Evolutionary conservation across 2,888 invertebrate species (phyloP), one percentile per base, ranked within the genome.

Genomic region (Tetramorium bicarinatum): DNA sequence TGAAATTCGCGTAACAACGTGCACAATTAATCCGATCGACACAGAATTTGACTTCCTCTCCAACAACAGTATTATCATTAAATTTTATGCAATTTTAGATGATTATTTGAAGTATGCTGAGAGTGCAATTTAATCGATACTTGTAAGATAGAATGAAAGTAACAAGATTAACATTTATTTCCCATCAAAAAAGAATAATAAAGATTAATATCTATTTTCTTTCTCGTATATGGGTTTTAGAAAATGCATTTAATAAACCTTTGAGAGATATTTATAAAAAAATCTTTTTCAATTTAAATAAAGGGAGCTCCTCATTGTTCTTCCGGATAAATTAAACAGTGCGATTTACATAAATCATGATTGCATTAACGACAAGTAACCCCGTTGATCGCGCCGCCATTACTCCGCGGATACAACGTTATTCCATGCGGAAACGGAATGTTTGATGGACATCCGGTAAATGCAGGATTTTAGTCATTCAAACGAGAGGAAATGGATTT

Each of bases 11-110:
- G 18, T 21, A 44, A 67, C 54, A 9, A 77, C 25, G n/a, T 56
- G 4, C 44, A 21, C 56, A 47, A 79, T 71, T 71, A 69, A 79
- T 71, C 21, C 59, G 71, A 79, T 79, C 47, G 47, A 79, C 21
- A 59, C 3, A 13, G 8, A 59, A 8, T 21, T 59, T 71, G 47
- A 59, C 21, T 79, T n/a, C 18, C 47, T 79, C 59, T 13, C 9
- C 21, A 49, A 79, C 18, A 79, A 59, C 15, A 41, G n/a, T 6
- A 52, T 77, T 21, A 21, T 38, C 21, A 4, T 76, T 52, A 34
- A 61, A 47, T 9, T n/a, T 62, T 21, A 49, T 9, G 11, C 29
- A 61, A 47, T 9, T n/a, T 62, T 34, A 49, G 15, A 18, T 34
- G 2, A 38, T 34, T 52, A 11, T 44, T 13, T 29, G 18, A 38